Conservation (phyloP, 2,797 vertebrate species). For the Dipus sagitta region DNA sequence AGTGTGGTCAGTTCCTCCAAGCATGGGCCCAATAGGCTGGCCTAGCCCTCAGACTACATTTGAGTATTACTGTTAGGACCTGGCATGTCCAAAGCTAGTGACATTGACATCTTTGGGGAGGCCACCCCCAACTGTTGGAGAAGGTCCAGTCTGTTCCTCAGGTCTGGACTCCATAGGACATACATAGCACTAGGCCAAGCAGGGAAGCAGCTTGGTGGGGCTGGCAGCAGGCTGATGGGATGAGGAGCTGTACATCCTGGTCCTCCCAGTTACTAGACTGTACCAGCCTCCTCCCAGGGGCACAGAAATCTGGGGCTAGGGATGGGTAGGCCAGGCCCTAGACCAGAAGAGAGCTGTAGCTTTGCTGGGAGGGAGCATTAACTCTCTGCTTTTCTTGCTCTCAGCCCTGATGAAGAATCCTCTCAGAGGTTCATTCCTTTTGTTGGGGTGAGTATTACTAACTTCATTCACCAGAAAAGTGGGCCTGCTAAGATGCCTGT, state of each 20-base stretch:
- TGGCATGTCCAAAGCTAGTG: neutral
- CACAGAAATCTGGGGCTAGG: neutral
- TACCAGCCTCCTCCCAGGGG: accelerated
- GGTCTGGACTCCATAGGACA: neutral
- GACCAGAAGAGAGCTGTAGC: neutral
- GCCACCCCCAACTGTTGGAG: neutral
- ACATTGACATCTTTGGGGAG: accelerated
- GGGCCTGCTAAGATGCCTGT: neutral
- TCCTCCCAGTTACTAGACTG: neutral
- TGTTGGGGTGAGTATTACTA: slow-evolving; percentile 93
- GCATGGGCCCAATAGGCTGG: neutral
- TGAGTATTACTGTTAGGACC: no score
- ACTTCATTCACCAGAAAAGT: neutral
- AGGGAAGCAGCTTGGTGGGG: neutral
- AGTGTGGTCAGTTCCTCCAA: accelerated
- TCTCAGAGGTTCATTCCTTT: slow-evolving; percentile 99
- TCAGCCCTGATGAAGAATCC: slow-evolving; percentile 97
- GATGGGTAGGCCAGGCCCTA: neutral
- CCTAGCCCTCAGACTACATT: neutral
- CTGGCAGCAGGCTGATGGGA: neutral
- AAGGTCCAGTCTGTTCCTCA: neutral
- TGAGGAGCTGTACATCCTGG: neutral
- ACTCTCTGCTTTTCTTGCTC: slow-evolving; percentile 78
- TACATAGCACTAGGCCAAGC: neutral
- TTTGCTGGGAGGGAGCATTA: neutral